Evolutionary conservation across 2,113 vertebrate genomes (phyloP).

Genomic region (Forbesichthys agassizii): DNA sequence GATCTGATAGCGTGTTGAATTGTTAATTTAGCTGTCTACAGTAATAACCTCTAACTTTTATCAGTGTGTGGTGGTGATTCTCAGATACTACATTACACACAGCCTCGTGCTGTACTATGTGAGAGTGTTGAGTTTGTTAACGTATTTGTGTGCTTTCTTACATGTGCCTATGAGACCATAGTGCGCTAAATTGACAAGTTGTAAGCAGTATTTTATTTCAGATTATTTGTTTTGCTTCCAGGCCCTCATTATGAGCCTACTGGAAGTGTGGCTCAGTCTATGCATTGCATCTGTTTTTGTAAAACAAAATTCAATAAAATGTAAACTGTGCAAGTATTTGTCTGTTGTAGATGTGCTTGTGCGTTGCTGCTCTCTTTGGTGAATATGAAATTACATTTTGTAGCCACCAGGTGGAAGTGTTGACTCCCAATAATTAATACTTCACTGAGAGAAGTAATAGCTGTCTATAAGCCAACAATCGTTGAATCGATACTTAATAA

Average conservation of each 20-base stretch:
- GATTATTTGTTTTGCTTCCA: constrained; percentile 52
- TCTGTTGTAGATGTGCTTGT: background rate
- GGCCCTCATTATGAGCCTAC: constrained; percentile 25
- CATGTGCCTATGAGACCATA: constrained; percentile 23
- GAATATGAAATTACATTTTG: background rate
- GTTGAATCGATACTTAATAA: too few relatives aligned
- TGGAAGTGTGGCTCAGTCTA: constrained; percentile 58
- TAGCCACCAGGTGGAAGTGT: constrained; percentile 44
- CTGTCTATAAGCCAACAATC: background rate
- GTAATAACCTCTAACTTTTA: constrained; percentile 14
- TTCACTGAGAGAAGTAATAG: background rate
- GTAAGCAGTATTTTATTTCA: constrained; percentile 55
- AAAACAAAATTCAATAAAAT: constrained; percentile 72
- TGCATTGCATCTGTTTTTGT: constrained; percentile 75
- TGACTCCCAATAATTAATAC: background rate
- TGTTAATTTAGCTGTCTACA: constrained; percentile 2
- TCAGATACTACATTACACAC: constrained; percentile 16
- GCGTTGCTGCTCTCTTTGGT: background rate
- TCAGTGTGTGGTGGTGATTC: constrained; percentile 4
- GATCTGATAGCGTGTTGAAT: constrained; percentile 6
- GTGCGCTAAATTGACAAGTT: constrained; percentile 27
- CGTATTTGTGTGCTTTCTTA: constrained; percentile 4
- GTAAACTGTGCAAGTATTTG: constrained; percentile 50
- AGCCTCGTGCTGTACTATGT: constrained; percentile 18
- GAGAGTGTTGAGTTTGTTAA: constrained; percentile 8